These are phyloP conservation scores for Pachyseris speciosa DNA, from an alignment of 64 coral and sea anemone genomes.

Conservation along the genomic window DNA sequence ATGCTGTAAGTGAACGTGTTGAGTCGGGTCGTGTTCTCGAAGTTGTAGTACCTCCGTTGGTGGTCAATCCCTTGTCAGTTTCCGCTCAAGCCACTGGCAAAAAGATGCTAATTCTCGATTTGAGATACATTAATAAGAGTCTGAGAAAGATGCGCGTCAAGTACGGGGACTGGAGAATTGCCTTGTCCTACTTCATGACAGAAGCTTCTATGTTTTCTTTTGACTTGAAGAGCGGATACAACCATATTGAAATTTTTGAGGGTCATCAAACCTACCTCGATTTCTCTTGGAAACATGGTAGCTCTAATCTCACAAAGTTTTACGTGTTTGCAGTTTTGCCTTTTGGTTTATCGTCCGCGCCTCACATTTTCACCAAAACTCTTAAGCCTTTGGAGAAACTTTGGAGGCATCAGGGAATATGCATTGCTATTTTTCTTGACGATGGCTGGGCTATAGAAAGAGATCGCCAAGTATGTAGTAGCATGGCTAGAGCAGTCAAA, in stretches of 20 bases:
- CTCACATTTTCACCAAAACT: conserved; percentile 20
- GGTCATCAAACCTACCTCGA: neutral
- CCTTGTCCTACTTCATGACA: neutral
- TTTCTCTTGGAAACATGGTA: neutral
- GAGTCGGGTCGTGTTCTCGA: neutral
- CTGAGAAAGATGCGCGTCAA: conserved; percentile 16
- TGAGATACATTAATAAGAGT: conserved; percentile 63
- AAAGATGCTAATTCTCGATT: conserved; percentile 52
- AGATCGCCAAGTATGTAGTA: neutral
- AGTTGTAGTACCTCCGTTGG: neutral
- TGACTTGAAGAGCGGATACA: conserved; percentile 15
- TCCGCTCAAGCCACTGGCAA: conserved; percentile 30
- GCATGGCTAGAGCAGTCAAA: neutral
- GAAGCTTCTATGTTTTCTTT: conserved; percentile 29
- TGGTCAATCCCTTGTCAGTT: conserved; percentile 57
- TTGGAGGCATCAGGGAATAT: conserved; percentile 6
- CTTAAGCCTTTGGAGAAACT: conserved; percentile 4
- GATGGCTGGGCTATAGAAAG: conserved; percentile 8
- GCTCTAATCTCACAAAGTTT: neutral
- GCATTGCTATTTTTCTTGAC: conserved; percentile 18
- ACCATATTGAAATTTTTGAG: conserved; percentile 15
- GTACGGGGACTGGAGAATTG: conserved; percentile 51
- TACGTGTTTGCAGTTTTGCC: conserved; percentile 31
- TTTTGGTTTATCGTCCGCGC: conserved; percentile 10
- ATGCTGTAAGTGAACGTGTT: conserved; percentile 8